phyloP scores from a whole-genome alignment of 2,888 invertebrate genomes.

The Empis stercorea region DNA sequence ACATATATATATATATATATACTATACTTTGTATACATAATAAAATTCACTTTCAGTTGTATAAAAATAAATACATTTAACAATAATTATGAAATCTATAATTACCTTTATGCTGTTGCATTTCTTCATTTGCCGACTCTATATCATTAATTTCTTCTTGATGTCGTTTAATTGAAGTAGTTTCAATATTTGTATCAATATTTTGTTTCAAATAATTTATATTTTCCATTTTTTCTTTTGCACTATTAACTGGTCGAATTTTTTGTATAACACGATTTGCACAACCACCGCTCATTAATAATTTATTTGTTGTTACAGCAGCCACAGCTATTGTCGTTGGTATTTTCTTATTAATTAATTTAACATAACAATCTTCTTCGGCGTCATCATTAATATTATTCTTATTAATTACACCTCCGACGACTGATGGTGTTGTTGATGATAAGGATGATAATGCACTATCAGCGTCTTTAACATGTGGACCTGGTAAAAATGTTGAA shows the following conservation, averaged over 20 bases:
- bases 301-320: constrained; percentile 1
- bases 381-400: constrained; percentile 9
- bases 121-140: too few relatives aligned
- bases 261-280: constrained; percentile 29
- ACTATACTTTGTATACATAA: too few relatives aligned
- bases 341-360: not conserved
- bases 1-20: too few relatives aligned
- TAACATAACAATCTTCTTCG: not conserved
- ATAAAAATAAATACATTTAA: too few relatives aligned
- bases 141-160: too few relatives aligned
- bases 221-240: not conserved
- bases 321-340: too few relatives aligned
- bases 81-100: too few relatives aligned
- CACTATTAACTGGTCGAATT: constrained; percentile 27
- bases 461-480: constrained; percentile 60
- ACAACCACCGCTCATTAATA: constrained; percentile 22
- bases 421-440: constrained; percentile 1
- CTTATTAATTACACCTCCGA: constrained; percentile 14
- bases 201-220: too few relatives aligned
- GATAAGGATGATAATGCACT: constrained; percentile 21
- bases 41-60: too few relatives aligned
- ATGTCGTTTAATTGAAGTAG: too few relatives aligned
- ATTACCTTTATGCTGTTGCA: too few relatives aligned
- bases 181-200: too few relatives aligned
- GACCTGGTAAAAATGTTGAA: constrained; percentile 79